Evolutionary conservation across 1,140 invertebrate genomes (phyloP), one percentile per base, ranked within the genome.

Genomic region (Diploscapter pachys): DNA sequence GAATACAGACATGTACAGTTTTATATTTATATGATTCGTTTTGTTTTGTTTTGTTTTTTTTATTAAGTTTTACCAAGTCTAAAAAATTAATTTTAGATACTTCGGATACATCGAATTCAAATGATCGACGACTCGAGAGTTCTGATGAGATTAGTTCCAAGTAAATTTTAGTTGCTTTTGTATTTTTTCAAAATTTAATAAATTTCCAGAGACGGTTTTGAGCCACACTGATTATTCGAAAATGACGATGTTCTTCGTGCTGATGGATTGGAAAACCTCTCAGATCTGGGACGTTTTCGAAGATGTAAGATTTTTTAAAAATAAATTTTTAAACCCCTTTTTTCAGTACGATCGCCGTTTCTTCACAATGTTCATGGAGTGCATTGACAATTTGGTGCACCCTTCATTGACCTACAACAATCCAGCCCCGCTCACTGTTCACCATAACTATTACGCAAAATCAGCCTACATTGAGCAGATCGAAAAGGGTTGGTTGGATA

Each of bases 221-320:
- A 31, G 57, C 57, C 31, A 59, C 9, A 59, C 9, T 59, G 57
- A 54, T 55, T 52, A 68, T 54, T 52, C 6, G 49, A 54, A 54
- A 5, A 51, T 5, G 66, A 48, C 53, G 66, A 68, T 55, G 6
- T 68, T 68, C 51, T 68, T 68, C 50, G 66, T 68, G 5, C 53
- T 68, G 5, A 68, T 68, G 66, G 66, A 68, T 2, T 68, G 66
- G 66, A 68, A 55, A 54, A 55, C 53, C 6, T 52, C 66, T 6
- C 11, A 6, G 6, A 68, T 68, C 57, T 50, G 53, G 66, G 66
- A 68, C 48, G 56, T 68, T 52, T 59, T 11, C 57, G 31, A 59
- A 11, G 9, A 11, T 11, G 57, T 59, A 31, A 31, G 57, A 11
- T 59, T 59, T 0, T 59, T 11, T 11, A 31, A 59, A 31, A 59